A percentile compares a stretch with the other conserved stretches of the same genome.
Conservation (phyloP, 2,888 invertebrate genomes). For the Nomada fucata region DNA sequence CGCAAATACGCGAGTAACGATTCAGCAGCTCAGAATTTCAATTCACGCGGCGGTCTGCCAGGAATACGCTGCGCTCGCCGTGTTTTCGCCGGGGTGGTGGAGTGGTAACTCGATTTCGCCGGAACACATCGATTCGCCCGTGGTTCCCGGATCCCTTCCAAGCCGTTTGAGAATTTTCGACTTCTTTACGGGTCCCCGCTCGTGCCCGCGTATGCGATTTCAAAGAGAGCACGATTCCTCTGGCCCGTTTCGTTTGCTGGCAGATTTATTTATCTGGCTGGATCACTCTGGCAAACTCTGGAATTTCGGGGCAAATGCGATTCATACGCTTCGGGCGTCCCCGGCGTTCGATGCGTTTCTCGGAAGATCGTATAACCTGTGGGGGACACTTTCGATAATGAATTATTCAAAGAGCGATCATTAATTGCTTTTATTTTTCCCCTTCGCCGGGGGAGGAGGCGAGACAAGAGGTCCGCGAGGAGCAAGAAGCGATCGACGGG, state of each 20-base stretch:
- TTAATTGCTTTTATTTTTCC: background rate
- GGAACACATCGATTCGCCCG: constrained; percentile 28
- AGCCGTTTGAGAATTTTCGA: constrained; percentile 34
- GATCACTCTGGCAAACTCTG: background rate
- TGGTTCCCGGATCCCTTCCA: constrained; percentile 24
- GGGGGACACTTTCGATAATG: background rate
- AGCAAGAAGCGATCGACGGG: background rate
- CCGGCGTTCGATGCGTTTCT: no score
- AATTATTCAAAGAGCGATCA: background rate
- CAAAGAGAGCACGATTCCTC: constrained; percentile 5
- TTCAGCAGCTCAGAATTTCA: constrained; percentile 33
- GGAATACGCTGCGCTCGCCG: constrained; percentile 6
- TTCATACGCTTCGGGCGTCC: background rate
- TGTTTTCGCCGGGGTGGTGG: constrained; percentile 4
- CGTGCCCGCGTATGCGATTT: background rate
- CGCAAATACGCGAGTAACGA: constrained; percentile 31
- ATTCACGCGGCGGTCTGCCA: constrained; percentile 32
- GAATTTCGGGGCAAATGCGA: background rate
- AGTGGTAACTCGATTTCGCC: constrained; percentile 22
- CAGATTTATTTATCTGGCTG: constrained; percentile 17
- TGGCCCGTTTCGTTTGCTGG: background rate
- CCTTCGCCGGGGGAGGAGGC: background rate
- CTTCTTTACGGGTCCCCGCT: background rate
- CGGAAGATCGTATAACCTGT: background rate
- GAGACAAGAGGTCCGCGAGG: background rate